phyloP scores from a whole-genome alignment of 2,888 invertebrate species.

The Escarpia spicata region DNA sequence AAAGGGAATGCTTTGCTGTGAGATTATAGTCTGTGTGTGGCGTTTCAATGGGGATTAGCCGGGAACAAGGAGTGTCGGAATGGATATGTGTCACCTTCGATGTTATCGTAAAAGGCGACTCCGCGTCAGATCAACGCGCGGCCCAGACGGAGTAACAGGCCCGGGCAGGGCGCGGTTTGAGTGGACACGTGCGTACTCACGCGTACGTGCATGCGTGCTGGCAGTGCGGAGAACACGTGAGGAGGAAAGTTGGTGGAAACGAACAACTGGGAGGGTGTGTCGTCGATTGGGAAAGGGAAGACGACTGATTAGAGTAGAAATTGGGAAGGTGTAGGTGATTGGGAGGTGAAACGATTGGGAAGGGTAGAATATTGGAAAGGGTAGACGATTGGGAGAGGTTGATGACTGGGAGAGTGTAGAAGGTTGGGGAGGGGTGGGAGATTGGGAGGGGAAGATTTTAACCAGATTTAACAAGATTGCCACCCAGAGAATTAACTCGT shows the following conservation, averaged over 20 bases:
- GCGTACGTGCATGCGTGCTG: no score
- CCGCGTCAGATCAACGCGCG: no score
- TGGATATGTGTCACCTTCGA: neutral
- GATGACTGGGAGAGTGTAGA: neutral
- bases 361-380: neutral
- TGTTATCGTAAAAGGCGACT: no score
- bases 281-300: no score
- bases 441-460: neutral
- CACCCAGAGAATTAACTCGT: no score
- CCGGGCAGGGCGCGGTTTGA: no score
- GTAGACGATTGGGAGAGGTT: neutral
- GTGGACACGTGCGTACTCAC: no score
- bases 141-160: no score
- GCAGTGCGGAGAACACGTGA: no score
- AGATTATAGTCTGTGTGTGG: neutral
- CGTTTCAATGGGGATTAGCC: neutral
- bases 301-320: neutral
- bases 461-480: no score
- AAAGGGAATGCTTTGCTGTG: conserved; percentile 1
- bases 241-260: no score
- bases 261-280: no score
- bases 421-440: neutral
- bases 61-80: neutral
- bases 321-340: neutral
- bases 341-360: neutral